phyloP scores from a whole-genome alignment of 2,113 vertebrate species.

The Bufo gargarizans region DNA sequence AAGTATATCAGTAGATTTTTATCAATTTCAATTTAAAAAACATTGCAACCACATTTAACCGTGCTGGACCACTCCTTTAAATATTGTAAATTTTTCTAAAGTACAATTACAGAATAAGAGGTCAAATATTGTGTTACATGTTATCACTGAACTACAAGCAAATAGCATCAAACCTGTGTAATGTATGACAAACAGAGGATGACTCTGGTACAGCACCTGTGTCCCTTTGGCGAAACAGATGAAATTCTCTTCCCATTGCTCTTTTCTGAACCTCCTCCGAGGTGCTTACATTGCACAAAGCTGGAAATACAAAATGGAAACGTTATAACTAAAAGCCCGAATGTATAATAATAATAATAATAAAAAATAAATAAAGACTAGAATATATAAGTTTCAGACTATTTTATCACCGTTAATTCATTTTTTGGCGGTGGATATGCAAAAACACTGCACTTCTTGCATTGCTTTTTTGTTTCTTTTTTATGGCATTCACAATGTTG shows the following conservation, averaged over 20 bases:
- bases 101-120: not conserved
- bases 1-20: too few relatives aligned
- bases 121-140: not conserved
- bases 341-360: not conserved
- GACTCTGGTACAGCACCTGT: not conserved
- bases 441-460: too few relatives aligned
- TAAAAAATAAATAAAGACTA: not conserved
- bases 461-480: too few relatives aligned
- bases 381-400: too few relatives aligned
- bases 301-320: constrained; percentile 13
- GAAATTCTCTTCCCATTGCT: not conserved
- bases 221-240: not conserved
- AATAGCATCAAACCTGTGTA: not conserved
- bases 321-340: not conserved
- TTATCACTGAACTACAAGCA: not conserved
- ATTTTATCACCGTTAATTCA: too few relatives aligned
- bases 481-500: too few relatives aligned
- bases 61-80: not conserved
- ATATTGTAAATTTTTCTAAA: not conserved
- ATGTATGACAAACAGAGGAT: not conserved
- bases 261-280: not conserved
- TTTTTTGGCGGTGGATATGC: too few relatives aligned
- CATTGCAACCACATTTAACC: too few relatives aligned
- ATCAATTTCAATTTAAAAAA: too few relatives aligned
- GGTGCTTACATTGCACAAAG: constrained; percentile 23